Evolutionary conservation across 2,888 invertebrate genomes (phyloP).

Genomic region (Xanthia togata): DNA sequence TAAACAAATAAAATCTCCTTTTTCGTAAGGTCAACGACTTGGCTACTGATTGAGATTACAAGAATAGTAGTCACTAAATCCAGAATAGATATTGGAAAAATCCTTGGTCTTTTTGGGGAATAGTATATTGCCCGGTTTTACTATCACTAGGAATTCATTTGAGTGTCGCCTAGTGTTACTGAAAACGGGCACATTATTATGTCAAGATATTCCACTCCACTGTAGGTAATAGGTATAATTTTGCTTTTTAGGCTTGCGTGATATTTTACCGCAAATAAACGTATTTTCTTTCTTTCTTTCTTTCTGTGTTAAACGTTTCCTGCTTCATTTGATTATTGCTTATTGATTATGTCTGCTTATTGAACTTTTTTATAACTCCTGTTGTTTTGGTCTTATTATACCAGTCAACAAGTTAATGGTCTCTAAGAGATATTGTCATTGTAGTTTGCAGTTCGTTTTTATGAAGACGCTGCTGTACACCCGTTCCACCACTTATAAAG

Average conservation of each 20-base stretch:
- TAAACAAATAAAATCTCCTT: constrained; percentile 50
- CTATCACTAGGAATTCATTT: no score
- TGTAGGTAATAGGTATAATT: no score
- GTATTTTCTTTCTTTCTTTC: no score
- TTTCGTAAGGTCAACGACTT: constrained; percentile 36
- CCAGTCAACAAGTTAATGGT: neutral
- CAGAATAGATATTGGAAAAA: constrained; percentile 25
- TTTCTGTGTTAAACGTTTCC: no score
- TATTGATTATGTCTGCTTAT: neutral
- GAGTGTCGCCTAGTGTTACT: no score
- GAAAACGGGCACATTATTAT: no score
- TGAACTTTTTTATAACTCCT: neutral
- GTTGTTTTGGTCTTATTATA: no score
- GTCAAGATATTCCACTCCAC: neutral
- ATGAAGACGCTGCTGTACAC: no score
- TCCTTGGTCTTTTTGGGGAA: neutral
- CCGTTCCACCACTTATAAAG: no score
- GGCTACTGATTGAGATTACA: constrained; percentile 37
- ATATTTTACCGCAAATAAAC: no score
- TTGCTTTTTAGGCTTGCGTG: no score
- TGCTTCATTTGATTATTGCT: neutral
- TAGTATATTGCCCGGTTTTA: neutral
- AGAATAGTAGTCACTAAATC: constrained; percentile 1
- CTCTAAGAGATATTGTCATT: neutral
- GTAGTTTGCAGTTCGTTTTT: neutral